phyloP scores from a whole-genome alignment of 2,797 vertebrate species.

The Pipistrellus pygmaeus region DNA sequence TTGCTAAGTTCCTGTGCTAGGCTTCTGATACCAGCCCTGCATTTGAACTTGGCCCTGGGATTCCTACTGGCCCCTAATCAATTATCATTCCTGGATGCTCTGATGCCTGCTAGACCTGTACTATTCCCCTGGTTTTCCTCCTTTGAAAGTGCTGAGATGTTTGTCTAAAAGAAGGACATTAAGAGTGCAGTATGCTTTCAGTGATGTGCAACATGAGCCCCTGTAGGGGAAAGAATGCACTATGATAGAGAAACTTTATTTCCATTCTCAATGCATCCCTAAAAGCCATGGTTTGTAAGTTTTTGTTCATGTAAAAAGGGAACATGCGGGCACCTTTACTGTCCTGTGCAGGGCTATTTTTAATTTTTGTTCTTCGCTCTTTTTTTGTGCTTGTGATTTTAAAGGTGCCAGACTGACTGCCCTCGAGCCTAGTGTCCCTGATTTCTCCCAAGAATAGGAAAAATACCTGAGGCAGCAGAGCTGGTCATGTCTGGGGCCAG shows the following conservation, averaged over 20 bases:
- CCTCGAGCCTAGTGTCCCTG: conserved; percentile 69
- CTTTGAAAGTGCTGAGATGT: not conserved
- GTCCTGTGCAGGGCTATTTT: conserved; percentile 78
- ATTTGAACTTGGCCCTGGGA: not conserved
- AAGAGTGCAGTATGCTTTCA: not conserved
- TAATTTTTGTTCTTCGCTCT: conserved; percentile 74
- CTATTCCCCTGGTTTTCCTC: not conserved
- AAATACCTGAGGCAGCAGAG: conserved; percentile 31
- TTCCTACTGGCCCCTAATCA: not conserved
- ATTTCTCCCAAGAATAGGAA: conserved; percentile 78
- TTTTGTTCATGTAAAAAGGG: conserved; percentile 65
- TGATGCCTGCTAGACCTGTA: not conserved
- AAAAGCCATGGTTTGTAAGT: conserved; percentile 49
- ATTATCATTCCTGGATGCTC: not conserved
- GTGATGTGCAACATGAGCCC: not conserved
- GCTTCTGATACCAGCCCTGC: not conserved
- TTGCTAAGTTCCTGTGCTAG: not conserved
- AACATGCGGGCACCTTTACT: conserved; percentile 70
- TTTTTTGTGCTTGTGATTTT: conserved; percentile 80
- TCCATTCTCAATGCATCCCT: conserved; percentile 13
- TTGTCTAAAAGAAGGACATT: not conserved
- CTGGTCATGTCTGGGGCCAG: conserved; percentile 38
- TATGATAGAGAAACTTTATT: not conserved
- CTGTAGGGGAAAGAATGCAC: not conserved
- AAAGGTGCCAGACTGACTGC: conserved; percentile 81